Percentiles rank a stretch among this genome's conserved stretches.
phyloP scores from a whole-genome alignment of 1,140 invertebrate genomes.

The Goniozus legneri region DNA sequence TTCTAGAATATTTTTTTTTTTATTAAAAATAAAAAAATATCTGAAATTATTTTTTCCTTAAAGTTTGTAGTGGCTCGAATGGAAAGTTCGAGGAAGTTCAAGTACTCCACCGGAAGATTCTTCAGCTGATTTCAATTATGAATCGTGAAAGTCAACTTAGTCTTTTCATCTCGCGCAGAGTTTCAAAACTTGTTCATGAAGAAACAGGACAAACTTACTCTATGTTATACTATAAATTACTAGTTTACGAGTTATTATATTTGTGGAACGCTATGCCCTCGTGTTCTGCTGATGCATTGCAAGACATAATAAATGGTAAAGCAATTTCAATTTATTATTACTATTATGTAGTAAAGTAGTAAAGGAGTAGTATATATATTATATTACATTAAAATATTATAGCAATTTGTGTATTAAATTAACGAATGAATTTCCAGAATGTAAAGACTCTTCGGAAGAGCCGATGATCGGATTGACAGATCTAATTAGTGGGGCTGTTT shows the following conservation, averaged over 20 bases:
- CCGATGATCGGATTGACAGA: conserved; percentile 59
- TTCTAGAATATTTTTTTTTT: conserved; percentile 2
- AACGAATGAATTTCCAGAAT: conserved; percentile 35
- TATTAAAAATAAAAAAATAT: too few species aligned
- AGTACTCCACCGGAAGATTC: conserved; percentile 47
- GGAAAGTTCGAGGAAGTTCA: conserved; percentile 49
- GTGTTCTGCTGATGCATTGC: conserved; percentile 54
- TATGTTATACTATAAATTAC: conserved; percentile 56
- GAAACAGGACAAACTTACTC: conserved; percentile 33
- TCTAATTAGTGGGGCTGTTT: conserved; percentile 56
- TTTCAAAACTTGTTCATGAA: conserved; percentile 34
- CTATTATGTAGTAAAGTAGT: too few species aligned
- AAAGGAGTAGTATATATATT: too few species aligned
- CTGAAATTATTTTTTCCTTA: conserved; percentile 14
- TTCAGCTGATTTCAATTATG: conserved; percentile 38
- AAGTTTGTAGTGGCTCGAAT: conserved; percentile 58
- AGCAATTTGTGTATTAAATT: too few species aligned
- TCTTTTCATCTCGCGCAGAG: conserved; percentile 36
- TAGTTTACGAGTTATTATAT: conserved; percentile 68
- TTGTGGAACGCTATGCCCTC: conserved; percentile 71
- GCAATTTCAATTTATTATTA: too few species aligned
- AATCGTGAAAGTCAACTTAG: conserved; percentile 38
- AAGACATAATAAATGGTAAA: conserved; percentile 51
- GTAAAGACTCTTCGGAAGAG: conserved; percentile 45
- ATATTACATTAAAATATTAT: too few species aligned